Evolutionary conservation across 2,888 invertebrate genomes (phyloP), one percentile per base, ranked within the genome.

Genomic region (Mechanitis messenoides): DNA sequence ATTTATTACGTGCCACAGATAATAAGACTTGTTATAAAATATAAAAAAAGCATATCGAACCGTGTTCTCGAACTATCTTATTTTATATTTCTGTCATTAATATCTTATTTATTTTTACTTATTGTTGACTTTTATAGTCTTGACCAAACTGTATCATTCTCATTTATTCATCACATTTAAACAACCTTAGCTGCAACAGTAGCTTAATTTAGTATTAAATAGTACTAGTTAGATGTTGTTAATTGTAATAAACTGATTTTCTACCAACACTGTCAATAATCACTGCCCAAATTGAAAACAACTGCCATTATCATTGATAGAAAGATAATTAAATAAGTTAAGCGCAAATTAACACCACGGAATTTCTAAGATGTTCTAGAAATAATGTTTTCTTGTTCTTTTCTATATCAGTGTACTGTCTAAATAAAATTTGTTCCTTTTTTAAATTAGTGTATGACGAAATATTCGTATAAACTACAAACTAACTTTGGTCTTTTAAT

Each of bases 261-360:
- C 70, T 69, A 74, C 71, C 68, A 73, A 76, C 79, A 83, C 82
- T 84, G 79, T 81, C 83, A 80, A 78, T 76, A 74, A 77, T 71
- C 81, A 85, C 83, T 86, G 86, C 84, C 84, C 83, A 71, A 78
- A 75, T 75, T 75, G 78, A 79, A 73, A 73, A 78, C 81, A 78
- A 79, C 79, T 81, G 80, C 80, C 81, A 80, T 81, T 83, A 83
- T 81, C 70, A 75, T 81, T 80, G 76, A 78, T 79, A 80, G 78
- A 76, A 75, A 71, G 82, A 74, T 76, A 85, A 80, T 83, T 53
- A 62, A 60, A 60, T 46, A 47, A 47, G 3, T 6, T 5, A 20
- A 47, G 20, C 50, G 9, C 28, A 50, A 50, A n/a, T 47, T 50
- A 31, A 42, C 42, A 42, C 7, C 42, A 42, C 42, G 42, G 11